Evolutionary conservation across 37 sponge, comb jelly and placozoan genomes (phyloP).

Genomic region (Spongilla lacustris): DNA sequence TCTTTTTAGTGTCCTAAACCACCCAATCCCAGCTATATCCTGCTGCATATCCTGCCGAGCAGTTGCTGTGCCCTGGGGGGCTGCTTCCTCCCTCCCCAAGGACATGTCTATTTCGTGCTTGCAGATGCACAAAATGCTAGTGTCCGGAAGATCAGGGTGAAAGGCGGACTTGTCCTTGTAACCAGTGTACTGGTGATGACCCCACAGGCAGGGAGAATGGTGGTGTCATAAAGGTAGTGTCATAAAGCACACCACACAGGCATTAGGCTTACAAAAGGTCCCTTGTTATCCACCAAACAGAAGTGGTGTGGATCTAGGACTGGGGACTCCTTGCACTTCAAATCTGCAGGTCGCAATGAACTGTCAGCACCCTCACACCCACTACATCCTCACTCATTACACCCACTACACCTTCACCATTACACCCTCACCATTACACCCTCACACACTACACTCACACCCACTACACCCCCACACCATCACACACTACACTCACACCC

Average conservation of each 20-base stretch:
- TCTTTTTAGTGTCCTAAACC: not conserved
- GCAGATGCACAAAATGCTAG: conserved; percentile 39
- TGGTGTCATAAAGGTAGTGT: no score
- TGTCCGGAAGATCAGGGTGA: conserved; percentile 19
- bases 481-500: not conserved
- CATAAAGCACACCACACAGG: no score
- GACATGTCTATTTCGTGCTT: conserved; percentile 31
- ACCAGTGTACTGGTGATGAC: conserved; percentile 56
- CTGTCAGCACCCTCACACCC: no score
- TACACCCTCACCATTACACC: no score
- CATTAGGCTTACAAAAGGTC: conserved; percentile 36
- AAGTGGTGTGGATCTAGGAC: conserved; percentile 76
- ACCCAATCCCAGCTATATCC: not conserved
- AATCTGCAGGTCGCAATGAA: not conserved
- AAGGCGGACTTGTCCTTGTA: conserved; percentile 37
- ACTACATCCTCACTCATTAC: no score
- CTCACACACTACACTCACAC: not conserved
- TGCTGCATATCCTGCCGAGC: not conserved
- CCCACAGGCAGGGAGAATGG: not conserved
- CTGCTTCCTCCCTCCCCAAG: not conserved
- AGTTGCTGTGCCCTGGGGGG: not conserved
- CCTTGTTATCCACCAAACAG: conserved; percentile 42
- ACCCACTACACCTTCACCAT: no score
- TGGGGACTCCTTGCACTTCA: conserved; percentile 30
- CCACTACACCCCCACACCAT: not conserved